Evolutionary conservation across 2,888 invertebrate species (phyloP).

Genomic region (Troides aeacus): DNA sequence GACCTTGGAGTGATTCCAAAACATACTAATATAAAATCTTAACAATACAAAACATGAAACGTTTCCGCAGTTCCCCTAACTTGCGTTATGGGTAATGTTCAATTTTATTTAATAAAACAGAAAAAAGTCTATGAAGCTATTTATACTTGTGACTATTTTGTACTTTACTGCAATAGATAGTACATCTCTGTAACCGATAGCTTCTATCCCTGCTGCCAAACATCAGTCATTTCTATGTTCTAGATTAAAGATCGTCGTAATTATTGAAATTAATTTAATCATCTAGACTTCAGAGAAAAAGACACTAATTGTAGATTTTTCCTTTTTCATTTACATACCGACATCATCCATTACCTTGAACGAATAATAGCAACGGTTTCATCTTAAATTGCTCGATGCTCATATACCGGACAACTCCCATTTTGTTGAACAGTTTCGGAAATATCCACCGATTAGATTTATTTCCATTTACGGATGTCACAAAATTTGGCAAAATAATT

Average conservation of each 20-base stretch:
- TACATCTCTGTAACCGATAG: no score
- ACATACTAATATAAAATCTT: slow-evolving; percentile 21
- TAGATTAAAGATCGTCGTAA: no score
- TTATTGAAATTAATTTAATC: no score
- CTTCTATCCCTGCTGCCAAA: no score
- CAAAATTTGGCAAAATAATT: slow-evolving; percentile 63
- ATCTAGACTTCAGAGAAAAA: no score
- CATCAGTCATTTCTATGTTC: no score
- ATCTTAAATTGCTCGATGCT: not conserved
- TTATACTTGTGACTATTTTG: not conserved
- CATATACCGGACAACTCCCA: not conserved
- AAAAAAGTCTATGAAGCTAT: not conserved
- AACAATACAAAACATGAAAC: slow-evolving; percentile 13
- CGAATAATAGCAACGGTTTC: not conserved
- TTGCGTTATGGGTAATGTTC: not conserved
- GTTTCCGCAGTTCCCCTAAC: slow-evolving; percentile 6
- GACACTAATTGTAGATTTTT: no score
- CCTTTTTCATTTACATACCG: no score
- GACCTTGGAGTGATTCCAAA: slow-evolving; percentile 30
- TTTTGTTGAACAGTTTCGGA: not conserved
- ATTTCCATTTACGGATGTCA: slow-evolving; percentile 24
- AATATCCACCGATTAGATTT: slow-evolving; percentile 22
- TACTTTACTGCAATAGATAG: no score
- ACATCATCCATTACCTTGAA: not conserved
- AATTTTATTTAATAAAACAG: not conserved